phyloP scores from a whole-genome alignment of 2,888 invertebrate genomes.

The Eudemis profundana region DNA sequence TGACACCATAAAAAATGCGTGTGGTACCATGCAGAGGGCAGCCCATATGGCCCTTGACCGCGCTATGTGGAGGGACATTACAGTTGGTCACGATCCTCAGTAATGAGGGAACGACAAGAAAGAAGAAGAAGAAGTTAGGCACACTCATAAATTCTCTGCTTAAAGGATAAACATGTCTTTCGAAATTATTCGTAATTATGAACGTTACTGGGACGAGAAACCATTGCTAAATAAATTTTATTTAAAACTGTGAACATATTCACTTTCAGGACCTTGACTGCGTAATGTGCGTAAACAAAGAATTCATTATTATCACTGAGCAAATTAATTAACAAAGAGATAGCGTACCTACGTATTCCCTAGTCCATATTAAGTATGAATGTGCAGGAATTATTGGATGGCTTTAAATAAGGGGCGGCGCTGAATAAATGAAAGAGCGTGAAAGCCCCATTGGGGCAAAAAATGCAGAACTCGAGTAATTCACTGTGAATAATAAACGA shows the following conservation, averaged over 20 bases:
- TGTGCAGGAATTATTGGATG: conserved; percentile 61
- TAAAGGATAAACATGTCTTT: too few species aligned
- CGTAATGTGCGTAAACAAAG: conserved; percentile 24
- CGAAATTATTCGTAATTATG: too few species aligned
- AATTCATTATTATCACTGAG: conserved; percentile 30
- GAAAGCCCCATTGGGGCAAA: conserved; percentile 68
- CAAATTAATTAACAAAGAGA: conserved; percentile 46
- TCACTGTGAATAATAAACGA: conserved; percentile 79
- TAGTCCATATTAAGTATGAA: conserved; percentile 54
- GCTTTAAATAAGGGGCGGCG: conserved; percentile 63
- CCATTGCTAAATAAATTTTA: not conserved
- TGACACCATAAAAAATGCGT: too few species aligned
- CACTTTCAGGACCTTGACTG: conserved; percentile 25
- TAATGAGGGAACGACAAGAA: too few species aligned
- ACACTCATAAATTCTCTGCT: too few species aligned
- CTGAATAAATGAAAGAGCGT: conserved; percentile 76
- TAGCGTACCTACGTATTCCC: conserved; percentile 51
- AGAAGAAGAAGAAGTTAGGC: too few species aligned
- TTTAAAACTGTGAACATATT: conserved; percentile 8
- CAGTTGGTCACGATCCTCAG: too few species aligned
- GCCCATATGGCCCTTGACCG: too few species aligned
- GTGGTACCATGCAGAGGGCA: too few species aligned
- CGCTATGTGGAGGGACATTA: too few species aligned
- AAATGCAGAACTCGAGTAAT: conserved; percentile 73
- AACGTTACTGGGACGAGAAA: not conserved